Conservation (phyloP, 2,797 vertebrate genomes). For the Helostoma temminkii region DNA sequence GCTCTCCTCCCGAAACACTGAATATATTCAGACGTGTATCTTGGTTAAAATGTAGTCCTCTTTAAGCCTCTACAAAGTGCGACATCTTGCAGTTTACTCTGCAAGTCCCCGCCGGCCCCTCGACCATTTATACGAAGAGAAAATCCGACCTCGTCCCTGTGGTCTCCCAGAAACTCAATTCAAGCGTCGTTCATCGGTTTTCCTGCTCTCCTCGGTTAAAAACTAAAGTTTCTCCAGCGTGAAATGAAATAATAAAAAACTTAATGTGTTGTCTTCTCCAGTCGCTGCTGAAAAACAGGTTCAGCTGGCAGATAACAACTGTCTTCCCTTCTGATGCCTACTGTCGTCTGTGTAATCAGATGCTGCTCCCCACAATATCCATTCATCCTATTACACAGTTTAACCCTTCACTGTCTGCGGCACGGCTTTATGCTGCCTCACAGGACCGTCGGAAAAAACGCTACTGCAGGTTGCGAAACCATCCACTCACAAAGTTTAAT, state of each 20-base stretch:
- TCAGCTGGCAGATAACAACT: neutral
- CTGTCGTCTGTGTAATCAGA: constrained; percentile 73
- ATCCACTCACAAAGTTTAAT: no score
- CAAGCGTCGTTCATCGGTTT: neutral
- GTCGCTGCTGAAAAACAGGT: neutral
- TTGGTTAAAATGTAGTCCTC: neutral
- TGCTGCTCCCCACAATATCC: constrained; percentile 76
- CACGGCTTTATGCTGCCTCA: constrained; percentile 45
- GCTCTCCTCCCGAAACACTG: neutral
- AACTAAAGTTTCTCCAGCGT: neutral
- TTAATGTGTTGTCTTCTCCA: neutral
- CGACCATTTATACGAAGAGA: constrained; percentile 40
- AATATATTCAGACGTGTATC: neutral
- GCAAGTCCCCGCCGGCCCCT: constrained; percentile 16
- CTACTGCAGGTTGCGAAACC: neutral
- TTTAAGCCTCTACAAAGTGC: constrained; percentile 41
- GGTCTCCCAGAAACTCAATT: no score
- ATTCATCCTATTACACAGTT: constrained; percentile 84
- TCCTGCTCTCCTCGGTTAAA: neutral
- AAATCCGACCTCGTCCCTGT: neutral
- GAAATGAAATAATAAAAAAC: neutral
- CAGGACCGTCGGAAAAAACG: constrained; percentile 3
- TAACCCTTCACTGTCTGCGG: constrained; percentile 73
- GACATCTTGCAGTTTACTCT: constrained; percentile 48
- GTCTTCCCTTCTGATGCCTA: constrained; percentile 20